Percentiles rank a stretch among this genome's conserved stretches.
These are phyloP conservation scores for Oreochromis grahami DNA, from an alignment of 2,797 vertebrate species.

Conservation along the genomic window DNA sequence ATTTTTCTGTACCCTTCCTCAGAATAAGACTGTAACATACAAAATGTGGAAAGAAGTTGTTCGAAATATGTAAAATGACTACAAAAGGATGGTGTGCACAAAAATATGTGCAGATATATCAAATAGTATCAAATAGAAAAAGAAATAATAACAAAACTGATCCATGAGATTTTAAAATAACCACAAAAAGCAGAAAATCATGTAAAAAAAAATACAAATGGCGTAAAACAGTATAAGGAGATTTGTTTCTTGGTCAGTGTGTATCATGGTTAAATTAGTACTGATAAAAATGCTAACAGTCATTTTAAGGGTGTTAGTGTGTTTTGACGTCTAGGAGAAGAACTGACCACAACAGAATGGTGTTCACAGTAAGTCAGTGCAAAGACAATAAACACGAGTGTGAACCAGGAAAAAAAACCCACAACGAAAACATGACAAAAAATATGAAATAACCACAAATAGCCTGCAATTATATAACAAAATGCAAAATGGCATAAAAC, in stretches of 20 bases:
- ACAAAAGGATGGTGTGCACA: not conserved
- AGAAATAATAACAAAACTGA: not conserved
- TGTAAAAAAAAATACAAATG: not conserved
- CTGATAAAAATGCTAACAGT: not conserved
- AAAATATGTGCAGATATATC: not conserved
- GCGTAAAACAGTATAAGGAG: not conserved
- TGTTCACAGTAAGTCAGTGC: not conserved
- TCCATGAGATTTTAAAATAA: not conserved
- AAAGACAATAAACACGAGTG: not conserved
- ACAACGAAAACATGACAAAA: not conserved
- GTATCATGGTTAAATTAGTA: not conserved
- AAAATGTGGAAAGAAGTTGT: not conserved
- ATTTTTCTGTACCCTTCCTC: too few relatives aligned
- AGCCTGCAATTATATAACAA: accelerated
- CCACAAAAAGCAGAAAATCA: not conserved
- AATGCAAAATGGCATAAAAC: not conserved
- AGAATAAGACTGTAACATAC: not conserved
- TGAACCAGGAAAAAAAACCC: not conserved
- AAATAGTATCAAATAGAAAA: not conserved
- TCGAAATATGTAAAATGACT: not conserved
- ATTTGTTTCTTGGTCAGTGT: not conserved
- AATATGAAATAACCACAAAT: not conserved
- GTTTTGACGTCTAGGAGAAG: not conserved
- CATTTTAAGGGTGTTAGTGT: not conserved
- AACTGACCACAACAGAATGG: not conserved